phyloP scores from a whole-genome alignment of 2,113 vertebrate genomes.

The Periophthalmodon schlosseri region DNA sequence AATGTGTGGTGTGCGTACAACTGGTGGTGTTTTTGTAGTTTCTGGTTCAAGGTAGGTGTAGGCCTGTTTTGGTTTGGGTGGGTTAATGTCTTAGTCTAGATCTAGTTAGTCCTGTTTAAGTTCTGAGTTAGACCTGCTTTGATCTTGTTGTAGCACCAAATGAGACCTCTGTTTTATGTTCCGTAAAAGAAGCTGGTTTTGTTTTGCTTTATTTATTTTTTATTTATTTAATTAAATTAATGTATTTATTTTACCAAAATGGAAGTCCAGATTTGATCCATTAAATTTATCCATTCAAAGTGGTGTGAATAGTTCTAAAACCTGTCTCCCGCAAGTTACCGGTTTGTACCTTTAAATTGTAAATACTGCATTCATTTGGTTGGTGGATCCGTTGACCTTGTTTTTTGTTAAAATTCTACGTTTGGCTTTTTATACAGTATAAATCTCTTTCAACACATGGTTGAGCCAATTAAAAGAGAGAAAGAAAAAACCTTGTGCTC shows the following conservation, averaged over 20 bases:
- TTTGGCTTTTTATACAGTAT: background rate
- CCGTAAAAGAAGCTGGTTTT: too few species aligned
- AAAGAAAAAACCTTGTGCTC: background rate
- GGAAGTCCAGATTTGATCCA: background rate
- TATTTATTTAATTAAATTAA: too few species aligned
- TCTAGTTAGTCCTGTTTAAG: background rate
- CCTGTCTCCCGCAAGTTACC: background rate
- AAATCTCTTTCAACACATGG: background rate
- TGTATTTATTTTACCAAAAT: background rate
- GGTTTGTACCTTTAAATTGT: background rate
- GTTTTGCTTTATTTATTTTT: too few species aligned
- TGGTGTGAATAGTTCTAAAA: background rate
- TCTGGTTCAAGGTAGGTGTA: background rate
- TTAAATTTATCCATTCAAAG: background rate
- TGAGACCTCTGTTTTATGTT: too few species aligned
- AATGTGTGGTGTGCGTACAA: background rate
- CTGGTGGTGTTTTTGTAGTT: background rate
- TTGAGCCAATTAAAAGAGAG: background rate
- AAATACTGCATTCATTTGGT: background rate
- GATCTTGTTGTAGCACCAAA: too few species aligned
- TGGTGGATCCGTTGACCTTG: background rate
- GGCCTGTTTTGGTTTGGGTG: background rate
- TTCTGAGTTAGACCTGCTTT: background rate
- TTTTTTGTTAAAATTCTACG: background rate
- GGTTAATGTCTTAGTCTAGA: background rate